These are phyloP conservation scores for Mactra quadrangularis DNA, from an alignment of 1,140 invertebrate genomes.

Conservation along the genomic window DNA sequence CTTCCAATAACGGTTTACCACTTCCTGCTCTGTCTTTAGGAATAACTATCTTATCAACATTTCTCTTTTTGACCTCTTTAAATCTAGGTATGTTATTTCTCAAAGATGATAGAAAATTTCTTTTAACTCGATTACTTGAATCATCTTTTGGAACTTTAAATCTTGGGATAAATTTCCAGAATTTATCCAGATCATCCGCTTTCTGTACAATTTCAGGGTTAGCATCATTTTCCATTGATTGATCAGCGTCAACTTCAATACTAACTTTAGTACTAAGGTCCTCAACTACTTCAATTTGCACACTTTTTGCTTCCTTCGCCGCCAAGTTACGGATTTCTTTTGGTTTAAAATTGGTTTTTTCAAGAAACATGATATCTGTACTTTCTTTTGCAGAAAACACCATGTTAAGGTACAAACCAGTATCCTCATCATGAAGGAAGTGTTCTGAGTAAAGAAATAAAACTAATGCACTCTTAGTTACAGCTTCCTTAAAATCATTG, in stretches of 20 bases:
- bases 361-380: slow-evolving; percentile 14
- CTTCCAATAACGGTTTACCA: not conserved
- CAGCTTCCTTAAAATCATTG: not conserved
- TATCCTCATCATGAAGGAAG: not conserved
- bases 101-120: slow-evolving; percentile 5
- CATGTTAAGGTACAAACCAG: not conserved
- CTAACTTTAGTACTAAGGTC: not conserved
- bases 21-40: not conserved
- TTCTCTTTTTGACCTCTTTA: not conserved
- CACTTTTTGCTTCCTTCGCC: not conserved
- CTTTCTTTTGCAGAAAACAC: slow-evolving; percentile 8
- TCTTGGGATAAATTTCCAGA: slow-evolving; percentile 27
- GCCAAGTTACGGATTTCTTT: not conserved
- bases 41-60: not conserved
- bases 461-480: slow-evolving; percentile 9
- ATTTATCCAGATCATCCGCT: not conserved
- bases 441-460: slow-evolving; percentile 12
- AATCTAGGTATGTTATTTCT: slow-evolving; percentile 32
- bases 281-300: not conserved
- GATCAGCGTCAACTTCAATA: not conserved
- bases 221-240: not conserved
- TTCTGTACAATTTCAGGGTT: not conserved
- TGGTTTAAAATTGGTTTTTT: not conserved
- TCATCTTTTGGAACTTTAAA: slow-evolving; percentile 1
- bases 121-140: not conserved